These are phyloP conservation scores for Melangyna quadrimaculata DNA, from an alignment of 2,888 invertebrate species.

Conservation along the genomic window DNA sequence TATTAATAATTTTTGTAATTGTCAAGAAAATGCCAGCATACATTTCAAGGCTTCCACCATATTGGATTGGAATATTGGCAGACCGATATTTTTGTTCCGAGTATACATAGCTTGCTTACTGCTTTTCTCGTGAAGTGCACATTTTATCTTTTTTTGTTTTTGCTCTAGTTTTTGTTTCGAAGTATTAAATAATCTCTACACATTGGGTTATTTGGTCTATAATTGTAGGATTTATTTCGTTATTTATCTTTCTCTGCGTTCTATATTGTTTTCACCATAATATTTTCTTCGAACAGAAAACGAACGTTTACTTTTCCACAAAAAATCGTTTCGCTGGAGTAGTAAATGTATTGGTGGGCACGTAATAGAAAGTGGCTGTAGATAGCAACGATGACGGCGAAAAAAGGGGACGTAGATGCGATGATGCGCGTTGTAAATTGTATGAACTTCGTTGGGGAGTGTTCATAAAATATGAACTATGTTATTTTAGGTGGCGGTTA, in stretches of 20 bases:
- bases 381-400: not conserved
- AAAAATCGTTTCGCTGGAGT: constrained; percentile 48
- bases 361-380: constrained; percentile 40
- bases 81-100: constrained; percentile 42
- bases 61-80: constrained; percentile 55
- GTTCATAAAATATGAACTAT: constrained; percentile 12
- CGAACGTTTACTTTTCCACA: constrained; percentile 61
- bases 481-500: not conserved
- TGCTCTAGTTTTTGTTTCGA: not conserved
- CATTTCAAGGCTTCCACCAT: constrained; percentile 70
- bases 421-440: not conserved
- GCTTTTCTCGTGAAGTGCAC: constrained; percentile 53
- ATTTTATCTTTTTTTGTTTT: constrained; percentile 37
- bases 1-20: not conserved
- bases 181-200: constrained; percentile 31
- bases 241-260: constrained; percentile 20
- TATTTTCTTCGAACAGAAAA: constrained; percentile 54
- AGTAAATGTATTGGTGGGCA: constrained; percentile 48
- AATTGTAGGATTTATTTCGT: constrained; percentile 35
- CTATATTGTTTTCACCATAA: constrained; percentile 57
- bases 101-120: constrained; percentile 55
- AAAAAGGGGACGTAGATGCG: constrained; percentile 32
- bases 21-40: constrained; percentile 51
- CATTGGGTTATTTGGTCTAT: constrained; percentile 37
- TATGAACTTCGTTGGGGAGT: not conserved